Conservation (phyloP, 2,797 vertebrate genomes). For the Bryconaethiops microstoma region DNA sequence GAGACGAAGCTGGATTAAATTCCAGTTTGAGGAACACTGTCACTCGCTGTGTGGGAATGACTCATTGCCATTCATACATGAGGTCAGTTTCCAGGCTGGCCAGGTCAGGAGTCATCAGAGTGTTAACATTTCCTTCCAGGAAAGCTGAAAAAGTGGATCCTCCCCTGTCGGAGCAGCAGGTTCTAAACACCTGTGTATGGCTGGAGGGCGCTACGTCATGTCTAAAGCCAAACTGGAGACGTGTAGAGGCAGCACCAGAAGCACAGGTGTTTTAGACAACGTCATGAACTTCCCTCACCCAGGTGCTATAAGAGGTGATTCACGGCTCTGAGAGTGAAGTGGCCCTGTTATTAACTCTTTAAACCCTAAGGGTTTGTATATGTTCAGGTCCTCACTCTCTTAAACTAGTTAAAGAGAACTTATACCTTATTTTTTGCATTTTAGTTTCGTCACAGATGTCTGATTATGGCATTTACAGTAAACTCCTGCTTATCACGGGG, state of each 20-base stretch:
- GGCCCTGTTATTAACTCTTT: not conserved
- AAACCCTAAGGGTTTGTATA: not conserved
- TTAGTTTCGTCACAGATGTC: no score
- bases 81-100: not conserved
- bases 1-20: not conserved
- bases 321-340: constrained; percentile 3
- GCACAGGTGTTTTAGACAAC: constrained; percentile 45
- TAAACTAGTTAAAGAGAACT: no score
- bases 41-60: not conserved
- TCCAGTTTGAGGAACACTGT: not conserved
- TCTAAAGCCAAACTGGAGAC: constrained; percentile 10
- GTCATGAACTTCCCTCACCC: constrained; percentile 18
- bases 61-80: not conserved
- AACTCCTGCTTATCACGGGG: no score
- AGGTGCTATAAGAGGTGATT: constrained; percentile 35
- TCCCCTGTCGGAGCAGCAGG: constrained; percentile 3
- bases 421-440: no score
- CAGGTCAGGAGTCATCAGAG: not conserved
- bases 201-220: constrained; percentile 31
- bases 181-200: constrained; percentile 48
- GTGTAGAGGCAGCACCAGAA: constrained; percentile 4
- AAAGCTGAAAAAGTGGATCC: not conserved
- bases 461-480: no score
- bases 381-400: no score
- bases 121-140: not conserved